Percentiles rank a stretch among this genome's conserved stretches.
Conservation (phyloP, 2,797 vertebrate genomes). For the Macropus fuliginosus region DNA sequence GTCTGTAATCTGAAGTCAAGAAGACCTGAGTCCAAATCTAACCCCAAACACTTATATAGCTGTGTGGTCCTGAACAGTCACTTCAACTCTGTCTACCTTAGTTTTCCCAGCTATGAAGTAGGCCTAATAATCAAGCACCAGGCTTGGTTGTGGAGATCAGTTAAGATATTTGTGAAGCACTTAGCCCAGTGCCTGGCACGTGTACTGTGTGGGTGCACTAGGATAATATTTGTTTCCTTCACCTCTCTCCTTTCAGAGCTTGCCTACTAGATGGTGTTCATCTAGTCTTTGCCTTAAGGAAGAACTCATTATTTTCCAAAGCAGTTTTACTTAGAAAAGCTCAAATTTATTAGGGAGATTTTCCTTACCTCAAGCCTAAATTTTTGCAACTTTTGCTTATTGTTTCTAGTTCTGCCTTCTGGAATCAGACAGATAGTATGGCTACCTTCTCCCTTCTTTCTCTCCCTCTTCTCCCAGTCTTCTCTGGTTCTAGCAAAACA, state of each 20-base stretch:
- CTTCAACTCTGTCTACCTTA: not conserved
- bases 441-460: not conserved
- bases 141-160: not conserved
- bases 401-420: not conserved
- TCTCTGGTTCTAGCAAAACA: not conserved
- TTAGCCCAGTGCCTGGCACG: not conserved
- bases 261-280: not conserved
- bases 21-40: not conserved
- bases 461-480: not conserved
- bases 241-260: not conserved
- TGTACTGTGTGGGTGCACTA: not conserved
- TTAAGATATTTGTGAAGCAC: not conserved
- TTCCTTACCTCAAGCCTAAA: not conserved
- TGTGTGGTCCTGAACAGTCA: not conserved
- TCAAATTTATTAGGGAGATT: not conserved
- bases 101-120: not conserved
- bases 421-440: not conserved
- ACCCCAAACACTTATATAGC: not conserved
- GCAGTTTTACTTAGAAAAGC: not conserved
- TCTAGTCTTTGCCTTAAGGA: not conserved
- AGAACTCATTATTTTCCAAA: not conserved
- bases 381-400: not conserved
- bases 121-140: not conserved
- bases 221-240: not conserved
- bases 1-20: not conserved